Evolutionary conservation across 2,113 vertebrate species (phyloP).

Genomic region (Balaeniceps rex): DNA sequence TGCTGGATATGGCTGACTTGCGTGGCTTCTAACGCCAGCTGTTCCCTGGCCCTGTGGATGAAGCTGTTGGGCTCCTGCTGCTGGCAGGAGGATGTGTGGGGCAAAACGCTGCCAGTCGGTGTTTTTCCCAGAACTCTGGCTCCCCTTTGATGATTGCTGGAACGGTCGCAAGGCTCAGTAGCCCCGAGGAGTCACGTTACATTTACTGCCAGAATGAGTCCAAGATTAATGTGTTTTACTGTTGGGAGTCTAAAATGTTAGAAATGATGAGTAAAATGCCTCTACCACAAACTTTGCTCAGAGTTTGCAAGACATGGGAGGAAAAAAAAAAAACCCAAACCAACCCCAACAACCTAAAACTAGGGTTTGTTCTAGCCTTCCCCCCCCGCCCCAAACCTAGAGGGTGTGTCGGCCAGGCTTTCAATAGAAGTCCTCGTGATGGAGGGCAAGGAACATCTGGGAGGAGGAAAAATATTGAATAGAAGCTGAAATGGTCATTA

Average conservation of each 20-base stretch:
- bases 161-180: not conserved
- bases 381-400: not conserved
- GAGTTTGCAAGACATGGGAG: not conserved
- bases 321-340: not conserved
- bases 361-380: not conserved
- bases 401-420: not conserved
- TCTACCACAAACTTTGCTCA: not conserved
- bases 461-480: not conserved
- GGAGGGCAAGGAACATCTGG: not conserved
- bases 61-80: fast-evolving
- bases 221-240: not conserved
- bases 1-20: not conserved
- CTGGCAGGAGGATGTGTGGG: not conserved
- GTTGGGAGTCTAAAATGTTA: constrained; percentile 16
- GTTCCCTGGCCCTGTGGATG: not conserved
- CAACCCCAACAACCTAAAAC: not conserved
- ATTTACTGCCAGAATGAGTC: not conserved
- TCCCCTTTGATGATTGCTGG: constrained; percentile 39
- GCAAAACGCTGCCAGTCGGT: not conserved
- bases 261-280: constrained; percentile 31
- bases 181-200: constrained; percentile 23
- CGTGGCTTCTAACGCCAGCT: not conserved
- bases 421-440: not conserved
- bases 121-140: constrained; percentile 4
- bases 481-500: not conserved